A percentile compares a stretch with the other conserved stretches of the same genome.
Conservation (phyloP, 1,140 invertebrate genomes). For the Pseudomyrmex flavicornis region DNA sequence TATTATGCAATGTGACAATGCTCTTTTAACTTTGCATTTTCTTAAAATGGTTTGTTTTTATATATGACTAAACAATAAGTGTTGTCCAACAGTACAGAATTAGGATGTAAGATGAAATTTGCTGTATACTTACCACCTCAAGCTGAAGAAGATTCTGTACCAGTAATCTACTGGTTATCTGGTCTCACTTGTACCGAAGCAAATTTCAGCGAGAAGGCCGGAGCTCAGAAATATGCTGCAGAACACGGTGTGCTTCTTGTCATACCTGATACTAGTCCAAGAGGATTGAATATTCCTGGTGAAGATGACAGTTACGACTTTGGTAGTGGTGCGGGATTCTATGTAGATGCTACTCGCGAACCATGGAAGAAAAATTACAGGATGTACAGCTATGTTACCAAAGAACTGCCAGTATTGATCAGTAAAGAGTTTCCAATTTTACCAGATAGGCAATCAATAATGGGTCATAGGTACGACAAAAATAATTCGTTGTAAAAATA, state of each 20-base stretch:
- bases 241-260: conserved; percentile 94
- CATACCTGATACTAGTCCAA: conserved; percentile 97
- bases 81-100: conserved; percentile 86
- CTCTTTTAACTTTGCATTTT: conserved; percentile 18
- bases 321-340: conserved; percentile 98
- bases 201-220: conserved; percentile 98
- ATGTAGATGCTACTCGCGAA: conserved; percentile 95
- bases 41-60: background rate
- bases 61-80: background rate
- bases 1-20: background rate
- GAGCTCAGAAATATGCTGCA: conserved; percentile 94
- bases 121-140: conserved; percentile 95
- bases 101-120: conserved; percentile 97
- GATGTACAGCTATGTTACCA: conserved; percentile 98
- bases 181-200: conserved; percentile 98
- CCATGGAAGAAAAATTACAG: conserved; percentile 97
- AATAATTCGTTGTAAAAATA: conserved; percentile 27
- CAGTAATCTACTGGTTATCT: conserved; percentile 97
- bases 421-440: conserved; percentile 89
- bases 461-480: conserved; percentile 91
- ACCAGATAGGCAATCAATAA: conserved; percentile 90
- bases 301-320: conserved; percentile 97
- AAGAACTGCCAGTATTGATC: conserved; percentile 94
- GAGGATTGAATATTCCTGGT: conserved; percentile 94
- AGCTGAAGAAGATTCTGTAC: conserved; percentile 88